phyloP scores from a whole-genome alignment of 2,113 vertebrate genomes.

The Pelobates fuscus region DNA sequence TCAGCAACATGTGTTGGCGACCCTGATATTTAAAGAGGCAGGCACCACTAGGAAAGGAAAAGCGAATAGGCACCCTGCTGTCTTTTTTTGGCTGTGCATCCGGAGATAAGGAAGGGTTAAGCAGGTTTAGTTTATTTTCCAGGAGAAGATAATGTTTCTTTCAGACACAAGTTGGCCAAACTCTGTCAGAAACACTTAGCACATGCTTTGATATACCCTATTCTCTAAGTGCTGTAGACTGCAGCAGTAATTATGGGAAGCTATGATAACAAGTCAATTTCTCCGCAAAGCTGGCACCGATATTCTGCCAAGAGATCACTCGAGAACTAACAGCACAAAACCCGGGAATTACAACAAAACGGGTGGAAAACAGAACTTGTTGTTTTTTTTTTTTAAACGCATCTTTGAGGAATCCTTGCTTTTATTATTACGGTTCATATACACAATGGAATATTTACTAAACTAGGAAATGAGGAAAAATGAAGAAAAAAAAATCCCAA shows the following conservation, averaged over 20 bases:
- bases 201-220: conserved; percentile 62
- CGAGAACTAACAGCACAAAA: conserved; percentile 42
- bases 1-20: too few species aligned
- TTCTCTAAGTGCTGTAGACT: conserved; percentile 65
- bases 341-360: not conserved
- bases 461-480: not conserved
- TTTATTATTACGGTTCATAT: too few species aligned
- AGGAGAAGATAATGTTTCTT: conserved; percentile 60
- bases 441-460: too few species aligned
- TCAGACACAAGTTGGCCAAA: conserved; percentile 64
- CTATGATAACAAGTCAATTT: conserved; percentile 62
- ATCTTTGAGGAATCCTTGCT: too few species aligned
- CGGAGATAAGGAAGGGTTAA: conserved; percentile 59
- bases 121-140: conserved; percentile 49
- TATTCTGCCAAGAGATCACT: conserved; percentile 53
- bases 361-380: not conserved
- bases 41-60: too few species aligned
- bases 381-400: too few species aligned
- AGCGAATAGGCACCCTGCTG: too few species aligned
- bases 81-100: too few species aligned
- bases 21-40: too few species aligned
- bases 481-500: too few species aligned
- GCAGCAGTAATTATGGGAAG: conserved; percentile 70
- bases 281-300: conserved; percentile 56
- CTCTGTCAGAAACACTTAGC: conserved; percentile 64